Conservation (phyloP, 2,888 invertebrate genomes). For the Timema podura region DNA sequence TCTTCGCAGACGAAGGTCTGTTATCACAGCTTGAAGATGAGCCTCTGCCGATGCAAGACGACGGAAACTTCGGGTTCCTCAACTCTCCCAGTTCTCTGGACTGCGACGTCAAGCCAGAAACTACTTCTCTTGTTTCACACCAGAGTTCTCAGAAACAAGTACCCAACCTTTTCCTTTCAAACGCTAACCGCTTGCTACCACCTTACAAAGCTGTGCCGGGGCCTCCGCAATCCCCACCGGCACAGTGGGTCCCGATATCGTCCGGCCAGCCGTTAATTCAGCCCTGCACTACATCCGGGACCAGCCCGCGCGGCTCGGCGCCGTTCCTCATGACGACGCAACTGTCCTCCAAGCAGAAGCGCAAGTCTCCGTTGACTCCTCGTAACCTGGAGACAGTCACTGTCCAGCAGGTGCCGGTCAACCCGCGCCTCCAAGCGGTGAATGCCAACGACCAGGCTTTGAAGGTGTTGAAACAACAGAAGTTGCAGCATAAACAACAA, state of each 20-base stretch:
- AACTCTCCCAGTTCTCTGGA: conserved; percentile 40
- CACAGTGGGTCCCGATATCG: too few relatives aligned
- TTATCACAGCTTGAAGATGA: conserved; percentile 48
- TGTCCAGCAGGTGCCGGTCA: conserved; percentile 14
- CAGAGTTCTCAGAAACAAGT: conserved; percentile 18
- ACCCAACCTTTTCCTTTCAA: conserved; percentile 5
- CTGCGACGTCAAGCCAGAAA: conserved; percentile 34
- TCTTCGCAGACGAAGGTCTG: conserved; percentile 52
- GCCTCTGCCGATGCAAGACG: conserved; percentile 46
- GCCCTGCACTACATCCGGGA: too few relatives aligned
- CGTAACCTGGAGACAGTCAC: conserved; percentile 7
- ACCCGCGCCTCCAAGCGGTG: conserved; percentile 21
- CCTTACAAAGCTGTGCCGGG: neutral
- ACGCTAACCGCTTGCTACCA: neutral
- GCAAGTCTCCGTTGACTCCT: neutral
- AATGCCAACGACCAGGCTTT: conserved; percentile 11
- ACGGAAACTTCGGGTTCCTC: conserved; percentile 47
- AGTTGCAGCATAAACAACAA: conserved; percentile 11
- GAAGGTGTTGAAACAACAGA: conserved; percentile 22
- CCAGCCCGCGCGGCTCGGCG: too few relatives aligned
- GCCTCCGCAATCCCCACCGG: neutral
- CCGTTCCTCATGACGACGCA: neutral
- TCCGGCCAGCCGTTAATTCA: too few relatives aligned
- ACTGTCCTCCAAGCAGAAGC: conserved; percentile 4
- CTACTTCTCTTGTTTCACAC: conserved; percentile 33